Conservation (phyloP, 2,113 vertebrate species). For the Tauraco erythrolophus region DNA sequence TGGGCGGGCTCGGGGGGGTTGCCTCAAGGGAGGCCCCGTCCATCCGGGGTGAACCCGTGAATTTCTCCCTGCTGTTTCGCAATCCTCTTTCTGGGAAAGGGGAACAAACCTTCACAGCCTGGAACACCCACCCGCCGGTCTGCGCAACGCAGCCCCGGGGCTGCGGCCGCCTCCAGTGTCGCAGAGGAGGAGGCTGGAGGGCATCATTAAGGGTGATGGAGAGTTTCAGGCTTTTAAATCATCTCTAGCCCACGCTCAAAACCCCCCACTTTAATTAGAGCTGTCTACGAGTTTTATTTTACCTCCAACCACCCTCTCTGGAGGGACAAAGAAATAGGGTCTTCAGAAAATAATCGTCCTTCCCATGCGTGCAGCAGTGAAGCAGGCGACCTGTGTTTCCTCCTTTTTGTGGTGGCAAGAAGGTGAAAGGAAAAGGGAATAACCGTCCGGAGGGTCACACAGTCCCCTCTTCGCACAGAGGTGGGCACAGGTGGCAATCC, state of each 20-base stretch:
- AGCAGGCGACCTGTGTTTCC: accelerated
- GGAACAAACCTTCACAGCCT: not conserved
- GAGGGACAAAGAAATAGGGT: not conserved
- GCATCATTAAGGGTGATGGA: not conserved
- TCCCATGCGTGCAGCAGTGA: not conserved
- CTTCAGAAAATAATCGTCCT: not conserved
- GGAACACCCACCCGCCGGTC: not conserved
- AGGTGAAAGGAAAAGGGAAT: not conserved
- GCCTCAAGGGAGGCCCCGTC: too few relatives aligned
- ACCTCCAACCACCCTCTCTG: not conserved
- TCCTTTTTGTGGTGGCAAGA: not conserved
- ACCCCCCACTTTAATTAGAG: not conserved
- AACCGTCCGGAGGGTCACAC: accelerated
- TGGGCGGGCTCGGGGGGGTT: too few relatives aligned
- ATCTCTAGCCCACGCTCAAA: not conserved
- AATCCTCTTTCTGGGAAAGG: not conserved
- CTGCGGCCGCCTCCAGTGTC: not conserved
- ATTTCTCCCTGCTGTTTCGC: not conserved
- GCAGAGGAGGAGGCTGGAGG: not conserved
- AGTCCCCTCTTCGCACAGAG: not conserved
- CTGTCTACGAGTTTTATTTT: not conserved
- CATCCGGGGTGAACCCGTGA: not conserved
- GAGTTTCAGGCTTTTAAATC: not conserved
- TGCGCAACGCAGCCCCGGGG: not conserved
- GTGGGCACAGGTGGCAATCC: not conserved